Base-by-base conservation (phyloP, 2,797 vertebrate genomes). In the Pangasius djambal region DNA sequence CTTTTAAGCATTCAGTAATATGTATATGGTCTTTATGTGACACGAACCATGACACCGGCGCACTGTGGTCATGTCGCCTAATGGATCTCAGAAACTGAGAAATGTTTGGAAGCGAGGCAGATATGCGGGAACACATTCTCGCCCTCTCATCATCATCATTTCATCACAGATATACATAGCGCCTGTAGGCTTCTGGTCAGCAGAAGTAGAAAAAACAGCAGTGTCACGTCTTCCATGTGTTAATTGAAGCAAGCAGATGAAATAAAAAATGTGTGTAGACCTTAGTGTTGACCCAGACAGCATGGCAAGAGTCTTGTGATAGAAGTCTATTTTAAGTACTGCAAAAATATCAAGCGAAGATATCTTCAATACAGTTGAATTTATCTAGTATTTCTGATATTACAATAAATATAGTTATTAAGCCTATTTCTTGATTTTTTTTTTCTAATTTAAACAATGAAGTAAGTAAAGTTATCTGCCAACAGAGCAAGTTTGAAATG, bases 111-210 rank as follows among this genome's bases (percentile, higher is more conserved):
- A 59, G 84, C 9, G 28, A 85, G 79, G 65, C 83, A 85, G 63
- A 52, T 67, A 31, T 86, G 69, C 59, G 87, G 86, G 83, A 86
- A 79, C 85, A 88, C 25, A 69, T 12, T 75, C 65, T 63, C 85
- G 31, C 40, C 59, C 6, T 70, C 74, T 83, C 55, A n/a, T 92
- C 85, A 90, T 75, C 90, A 87, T 84, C 89, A 44, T 44, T 44
- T 83, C 88, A 65, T 85, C 86, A 88, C 57, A 81, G 77, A 89
- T 61, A 74, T 88, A 88, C 34, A 72, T 34, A 48, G 48, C 15
- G 28, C 65, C 1, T 61, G 25, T 50, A 55, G 75, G 59, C 75
- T 37, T 63, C 69, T 88, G 52, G 63, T 87, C 31, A 84, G 48
- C 28, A 50, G 44, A 59, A 44, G 48, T 65, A 50, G 82, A 50